phyloP scores from a whole-genome alignment of 2,797 vertebrate species.

The Enteromius treurensis region DNA sequence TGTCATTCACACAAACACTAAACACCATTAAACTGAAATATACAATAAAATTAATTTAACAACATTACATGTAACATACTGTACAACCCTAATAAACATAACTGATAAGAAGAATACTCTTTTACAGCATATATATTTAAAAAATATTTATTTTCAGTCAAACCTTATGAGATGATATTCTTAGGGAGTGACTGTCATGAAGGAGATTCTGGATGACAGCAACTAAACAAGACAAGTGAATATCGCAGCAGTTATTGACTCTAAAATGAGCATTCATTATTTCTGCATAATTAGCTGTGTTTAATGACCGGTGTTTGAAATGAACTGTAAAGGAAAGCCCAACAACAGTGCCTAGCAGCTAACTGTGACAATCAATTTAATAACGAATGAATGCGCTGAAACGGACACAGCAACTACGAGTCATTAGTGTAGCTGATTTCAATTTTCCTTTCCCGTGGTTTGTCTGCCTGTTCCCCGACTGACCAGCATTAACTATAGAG shows the following conservation, averaged over 20 bases:
- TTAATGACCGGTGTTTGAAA: conserved; percentile 31
- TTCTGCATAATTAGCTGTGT: conserved; percentile 37
- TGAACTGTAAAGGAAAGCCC: conserved; percentile 26
- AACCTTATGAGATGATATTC: neutral
- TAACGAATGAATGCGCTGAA: conserved; percentile 27
- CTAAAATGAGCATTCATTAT: conserved; percentile 3
- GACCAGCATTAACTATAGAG: conserved; percentile 17
- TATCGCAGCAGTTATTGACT: conserved; percentile 38
- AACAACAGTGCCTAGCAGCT: conserved; percentile 24
- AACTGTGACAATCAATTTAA: conserved; percentile 38
- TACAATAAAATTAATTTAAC: no score
- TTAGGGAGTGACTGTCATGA: conserved; percentile 5
- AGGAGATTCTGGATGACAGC: conserved; percentile 7
- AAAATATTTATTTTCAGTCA: neutral
- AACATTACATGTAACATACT: no score
- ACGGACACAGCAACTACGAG: neutral
- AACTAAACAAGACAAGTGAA: conserved; percentile 39
- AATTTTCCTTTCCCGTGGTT: neutral
- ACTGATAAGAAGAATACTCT: no score
- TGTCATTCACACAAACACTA: no score
- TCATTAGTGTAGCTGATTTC: conserved; percentile 28
- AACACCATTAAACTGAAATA: no score
- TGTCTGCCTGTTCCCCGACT: neutral
- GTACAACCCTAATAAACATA: no score
- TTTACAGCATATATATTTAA: neutral